A percentile compares a stretch with the other conserved stretches of the same genome.
Conservation (phyloP, 2,888 invertebrate species). For the Blastobasis lacticolella region DNA sequence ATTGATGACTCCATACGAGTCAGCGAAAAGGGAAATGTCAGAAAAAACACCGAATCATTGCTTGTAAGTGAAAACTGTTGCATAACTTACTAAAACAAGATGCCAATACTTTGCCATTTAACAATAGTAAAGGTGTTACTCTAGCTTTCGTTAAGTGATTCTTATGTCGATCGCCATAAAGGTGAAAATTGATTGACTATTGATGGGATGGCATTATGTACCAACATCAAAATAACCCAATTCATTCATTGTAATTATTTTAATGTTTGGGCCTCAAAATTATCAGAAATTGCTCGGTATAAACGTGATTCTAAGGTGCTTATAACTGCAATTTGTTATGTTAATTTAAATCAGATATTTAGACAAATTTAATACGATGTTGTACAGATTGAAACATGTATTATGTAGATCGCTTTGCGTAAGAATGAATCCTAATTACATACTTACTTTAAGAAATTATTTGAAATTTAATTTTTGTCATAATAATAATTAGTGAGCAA, state of each 20-base stretch:
- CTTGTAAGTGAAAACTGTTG: slow-evolving; percentile 1
- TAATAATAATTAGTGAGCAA: too few species aligned
- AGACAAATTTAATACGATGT: background rate
- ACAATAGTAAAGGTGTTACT: too few species aligned
- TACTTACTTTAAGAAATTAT: too few species aligned
- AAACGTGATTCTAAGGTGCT: background rate
- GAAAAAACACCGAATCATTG: slow-evolving; percentile 1
- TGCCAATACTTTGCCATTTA: background rate
- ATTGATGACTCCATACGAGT: too few species aligned
- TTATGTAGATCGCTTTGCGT: too few species aligned
- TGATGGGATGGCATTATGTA: background rate
- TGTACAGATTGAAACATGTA: background rate
- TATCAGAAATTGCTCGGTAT: background rate
- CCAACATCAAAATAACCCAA: background rate
- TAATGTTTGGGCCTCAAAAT: background rate
- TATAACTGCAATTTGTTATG: background rate
- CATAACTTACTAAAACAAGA: background rate
- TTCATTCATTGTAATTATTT: background rate
- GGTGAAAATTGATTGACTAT: too few species aligned
- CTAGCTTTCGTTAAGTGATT: too few species aligned
- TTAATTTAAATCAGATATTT: background rate
- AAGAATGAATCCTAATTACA: too few species aligned
- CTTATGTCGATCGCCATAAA: too few species aligned
- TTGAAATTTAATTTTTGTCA: too few species aligned
- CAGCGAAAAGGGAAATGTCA: background rate